A percentile compares a stretch with the other conserved stretches of the same genome.
phyloP scores from a whole-genome alignment of 2,113 vertebrate genomes.

The Micronycteris hirsuta region DNA sequence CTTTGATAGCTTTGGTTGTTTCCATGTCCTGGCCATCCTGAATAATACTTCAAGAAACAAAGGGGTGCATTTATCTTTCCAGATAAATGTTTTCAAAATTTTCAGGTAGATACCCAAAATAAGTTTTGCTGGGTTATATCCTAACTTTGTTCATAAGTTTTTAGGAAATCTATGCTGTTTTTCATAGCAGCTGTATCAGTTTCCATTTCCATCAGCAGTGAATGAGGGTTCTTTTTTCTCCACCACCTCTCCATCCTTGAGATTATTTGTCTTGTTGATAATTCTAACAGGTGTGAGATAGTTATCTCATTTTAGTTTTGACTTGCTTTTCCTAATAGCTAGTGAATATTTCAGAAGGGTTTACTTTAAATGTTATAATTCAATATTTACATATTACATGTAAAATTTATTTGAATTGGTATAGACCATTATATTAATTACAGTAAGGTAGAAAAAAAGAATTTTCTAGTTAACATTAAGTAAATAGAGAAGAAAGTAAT shows the following conservation, averaged over 20 bases:
- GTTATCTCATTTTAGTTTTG: neutral
- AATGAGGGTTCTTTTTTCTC: neutral
- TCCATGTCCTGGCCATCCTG: neutral
- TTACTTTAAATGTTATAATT: neutral
- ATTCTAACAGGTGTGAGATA: neutral
- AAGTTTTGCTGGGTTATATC: neutral
- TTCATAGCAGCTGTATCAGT: neutral
- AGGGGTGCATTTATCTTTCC: neutral
- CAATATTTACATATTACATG: neutral
- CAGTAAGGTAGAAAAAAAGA: neutral
- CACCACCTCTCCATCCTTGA: neutral
- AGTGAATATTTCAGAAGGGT: neutral
- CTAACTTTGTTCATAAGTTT: neutral
- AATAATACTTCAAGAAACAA: neutral
- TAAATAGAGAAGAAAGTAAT: neutral
- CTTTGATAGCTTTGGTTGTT: neutral
- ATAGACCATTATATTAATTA: neutral
- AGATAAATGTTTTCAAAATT: neutral
- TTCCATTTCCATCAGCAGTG: neutral
- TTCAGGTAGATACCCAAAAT: neutral
- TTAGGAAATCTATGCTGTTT: neutral
- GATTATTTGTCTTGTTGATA: neutral
- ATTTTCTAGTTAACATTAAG: neutral
- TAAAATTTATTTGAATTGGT: neutral
- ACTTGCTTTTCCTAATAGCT: neutral